A percentile compares a stretch with the other conserved stretches of the same genome.
phyloP scores from a whole-genome alignment of 2,113 vertebrate genomes.

The Colaptes auratus region DNA sequence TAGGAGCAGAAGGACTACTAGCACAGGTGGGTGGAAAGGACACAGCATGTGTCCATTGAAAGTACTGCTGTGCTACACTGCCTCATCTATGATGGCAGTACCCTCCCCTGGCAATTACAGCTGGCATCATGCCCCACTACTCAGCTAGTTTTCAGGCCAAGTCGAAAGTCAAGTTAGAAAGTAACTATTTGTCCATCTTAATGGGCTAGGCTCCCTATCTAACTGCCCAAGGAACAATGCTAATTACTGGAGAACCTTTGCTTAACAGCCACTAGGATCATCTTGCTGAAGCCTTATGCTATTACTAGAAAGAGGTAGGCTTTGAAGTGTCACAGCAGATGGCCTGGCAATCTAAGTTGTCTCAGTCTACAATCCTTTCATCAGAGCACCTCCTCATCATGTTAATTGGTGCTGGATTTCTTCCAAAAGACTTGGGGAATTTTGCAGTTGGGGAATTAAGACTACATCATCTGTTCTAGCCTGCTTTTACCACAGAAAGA shows the following conservation, averaged over 20 bases:
- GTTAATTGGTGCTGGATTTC: background rate
- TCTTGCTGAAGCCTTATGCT: background rate
- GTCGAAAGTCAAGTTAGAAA: background rate
- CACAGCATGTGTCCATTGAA: background rate
- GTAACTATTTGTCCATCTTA: background rate
- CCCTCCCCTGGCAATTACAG: background rate
- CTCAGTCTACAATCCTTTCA: background rate
- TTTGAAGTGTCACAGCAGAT: background rate
- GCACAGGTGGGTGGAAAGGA: accelerated
- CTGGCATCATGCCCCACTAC: background rate
- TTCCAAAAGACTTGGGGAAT: background rate
- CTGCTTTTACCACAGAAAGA: background rate
- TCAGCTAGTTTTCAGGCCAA: background rate
- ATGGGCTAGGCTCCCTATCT: background rate
- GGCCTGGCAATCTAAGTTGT: background rate
- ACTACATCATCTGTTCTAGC: background rate
- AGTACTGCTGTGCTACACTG: background rate
- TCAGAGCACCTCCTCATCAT: background rate
- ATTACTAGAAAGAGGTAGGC: background rate
- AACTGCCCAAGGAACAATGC: background rate
- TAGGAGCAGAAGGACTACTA: background rate
- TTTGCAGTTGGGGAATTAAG: background rate
- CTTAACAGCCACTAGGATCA: background rate
- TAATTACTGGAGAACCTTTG: accelerated
- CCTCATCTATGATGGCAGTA: background rate